Evolutionary conservation across 2,113 vertebrate species (phyloP), one percentile per base, ranked within the genome.

Genomic region (Mastomys natalensis): DNA sequence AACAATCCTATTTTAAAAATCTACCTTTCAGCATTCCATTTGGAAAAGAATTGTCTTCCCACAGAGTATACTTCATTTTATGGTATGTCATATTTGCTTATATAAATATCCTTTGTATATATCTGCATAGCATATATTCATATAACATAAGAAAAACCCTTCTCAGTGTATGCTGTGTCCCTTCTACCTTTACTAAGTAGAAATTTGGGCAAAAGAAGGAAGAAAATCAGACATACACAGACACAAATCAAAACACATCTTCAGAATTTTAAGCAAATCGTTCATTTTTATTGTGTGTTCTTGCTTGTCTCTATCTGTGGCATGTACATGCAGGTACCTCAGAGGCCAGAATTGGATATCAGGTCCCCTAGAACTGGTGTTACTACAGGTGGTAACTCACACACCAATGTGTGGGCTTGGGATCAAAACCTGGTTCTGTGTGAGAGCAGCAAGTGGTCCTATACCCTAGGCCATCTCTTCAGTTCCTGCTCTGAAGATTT

Each of bases 1-100:
- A 88, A 24, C 89, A 60, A 94, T 62, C 72, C 60, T 87, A 73
- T 68, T 95, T 89, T 70, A 85, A 97, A 96, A 89, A 78, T 80
- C 53, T 53, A 55, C 94, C 66, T 90, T 90, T 51, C 13, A 72
- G 89, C 90, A n/a, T 95, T 91, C 48, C 53, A 78, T 74, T 89
- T 94, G 31, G 77, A 81, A 97, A 87, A 85, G 55, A 78, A 62
- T 29, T 81, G 93, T 86, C 29, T 12, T 94, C 51, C 94, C 92
- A 84, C 15, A 80, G 92, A 51, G 89, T 86, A 37, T 45, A 48
- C 64, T 93, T 95, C 87, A 92, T 93, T 93, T 97, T 95, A 95
- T 93, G 64, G 48, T 22, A 94, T 11, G 80, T 81, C 9, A 78
- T 48, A 53, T 93, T 97, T 40, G 60, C 78, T 78, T 92, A 70